Evolutionary conservation across 2,888 invertebrate genomes (phyloP).

Genomic region (Idaea biselata): DNA sequence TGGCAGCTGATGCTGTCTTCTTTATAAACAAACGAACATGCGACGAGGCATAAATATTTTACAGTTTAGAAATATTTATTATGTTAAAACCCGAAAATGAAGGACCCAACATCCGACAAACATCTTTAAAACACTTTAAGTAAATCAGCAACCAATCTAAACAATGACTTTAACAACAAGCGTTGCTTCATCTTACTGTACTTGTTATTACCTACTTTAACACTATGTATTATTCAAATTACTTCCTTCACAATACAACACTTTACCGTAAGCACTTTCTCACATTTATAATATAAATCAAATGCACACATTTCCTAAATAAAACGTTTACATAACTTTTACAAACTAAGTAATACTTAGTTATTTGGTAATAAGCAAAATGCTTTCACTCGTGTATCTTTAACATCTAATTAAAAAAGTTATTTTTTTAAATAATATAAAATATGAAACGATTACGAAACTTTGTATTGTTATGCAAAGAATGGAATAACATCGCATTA

Average conservation of each 20-base stretch:
- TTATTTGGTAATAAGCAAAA: neutral
- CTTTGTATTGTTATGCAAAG: neutral
- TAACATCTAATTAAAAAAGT: neutral
- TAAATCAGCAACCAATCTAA: too few relatives aligned
- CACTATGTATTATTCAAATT: neutral
- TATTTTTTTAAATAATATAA: neutral
- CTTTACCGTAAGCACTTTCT: neutral
- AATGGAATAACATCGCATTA: neutral
- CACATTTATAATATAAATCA: constrained; percentile 7
- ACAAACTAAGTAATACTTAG: neutral
- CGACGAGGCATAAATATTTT: too few relatives aligned
- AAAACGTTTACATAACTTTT: neutral
- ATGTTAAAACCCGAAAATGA: too few relatives aligned
- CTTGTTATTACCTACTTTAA: neutral
- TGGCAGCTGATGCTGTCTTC: too few relatives aligned
- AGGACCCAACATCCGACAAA: too few relatives aligned
- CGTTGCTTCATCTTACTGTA: too few relatives aligned
- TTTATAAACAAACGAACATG: too few relatives aligned
- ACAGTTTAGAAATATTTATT: too few relatives aligned
- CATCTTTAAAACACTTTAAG: too few relatives aligned
- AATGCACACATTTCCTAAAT: neutral
- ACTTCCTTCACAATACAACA: neutral
- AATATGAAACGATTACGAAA: too few relatives aligned
- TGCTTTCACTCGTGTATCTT: neutral
- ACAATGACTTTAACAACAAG: too few relatives aligned